These are phyloP conservation scores for Wasmannia auropunctata DNA, from an alignment of 1,140 invertebrate genomes.

Conservation along the genomic window DNA sequence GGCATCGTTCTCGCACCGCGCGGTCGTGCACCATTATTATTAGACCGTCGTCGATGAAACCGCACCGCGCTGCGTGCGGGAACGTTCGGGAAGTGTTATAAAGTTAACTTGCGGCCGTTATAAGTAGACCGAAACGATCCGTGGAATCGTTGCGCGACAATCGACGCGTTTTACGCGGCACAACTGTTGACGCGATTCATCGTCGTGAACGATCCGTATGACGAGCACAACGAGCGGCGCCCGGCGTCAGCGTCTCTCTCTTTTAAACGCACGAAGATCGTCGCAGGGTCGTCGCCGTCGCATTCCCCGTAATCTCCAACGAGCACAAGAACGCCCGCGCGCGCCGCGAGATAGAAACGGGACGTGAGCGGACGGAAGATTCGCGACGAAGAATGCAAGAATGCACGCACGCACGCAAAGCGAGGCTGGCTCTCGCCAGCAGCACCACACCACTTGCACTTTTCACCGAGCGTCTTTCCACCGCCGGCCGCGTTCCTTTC, in stretches of 20 bases:
- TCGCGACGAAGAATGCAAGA: not conserved
- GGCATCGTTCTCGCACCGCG: constrained; percentile 7
- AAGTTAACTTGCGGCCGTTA: constrained; percentile 6
- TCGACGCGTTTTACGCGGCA: not conserved
- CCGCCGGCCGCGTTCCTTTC: constrained; percentile 45
- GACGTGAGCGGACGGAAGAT: not conserved
- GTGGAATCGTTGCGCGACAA: too few relatives aligned
- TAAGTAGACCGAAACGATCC: constrained; percentile 2
- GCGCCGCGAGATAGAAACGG: not conserved
- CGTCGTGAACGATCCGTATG: not conserved
- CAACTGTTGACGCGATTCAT: not conserved
- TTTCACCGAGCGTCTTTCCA: constrained; percentile 57
- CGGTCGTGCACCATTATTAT: constrained; percentile 30
- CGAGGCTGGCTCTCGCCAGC: constrained; percentile 6
- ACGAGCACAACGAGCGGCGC: not conserved
- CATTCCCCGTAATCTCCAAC: not conserved
- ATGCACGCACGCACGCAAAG: constrained; percentile 36
- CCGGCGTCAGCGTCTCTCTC: not conserved
- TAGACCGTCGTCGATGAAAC: constrained; percentile 15
- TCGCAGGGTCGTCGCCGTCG: too few relatives aligned
- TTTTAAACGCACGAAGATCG: not conserved
- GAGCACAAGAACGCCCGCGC: not conserved
- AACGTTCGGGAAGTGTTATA: not conserved
- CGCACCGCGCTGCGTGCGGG: not conserved
- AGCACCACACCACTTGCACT: constrained; percentile 67